Percentiles rank a stretch among this genome's conserved stretches.
Conservation (phyloP, 2,113 vertebrate species). For the Nothobranchius kuhntae region DNA sequence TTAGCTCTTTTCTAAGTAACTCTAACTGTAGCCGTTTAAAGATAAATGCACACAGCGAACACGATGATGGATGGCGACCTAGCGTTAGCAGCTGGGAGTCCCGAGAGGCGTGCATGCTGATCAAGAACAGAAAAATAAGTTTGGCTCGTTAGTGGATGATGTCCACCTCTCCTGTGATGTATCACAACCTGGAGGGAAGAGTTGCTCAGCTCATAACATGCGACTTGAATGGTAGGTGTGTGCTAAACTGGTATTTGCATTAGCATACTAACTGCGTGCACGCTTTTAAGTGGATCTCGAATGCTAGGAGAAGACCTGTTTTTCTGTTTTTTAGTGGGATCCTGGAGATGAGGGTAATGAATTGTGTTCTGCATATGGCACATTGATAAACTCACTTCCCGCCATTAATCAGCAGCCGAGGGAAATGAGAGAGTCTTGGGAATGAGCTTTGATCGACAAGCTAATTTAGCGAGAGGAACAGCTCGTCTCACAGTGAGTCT, state of each 20-base stretch:
- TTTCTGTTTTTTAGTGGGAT: slow-evolving; percentile 61
- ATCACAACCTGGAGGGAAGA: slow-evolving; percentile 53
- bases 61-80: slow-evolving; percentile 6
- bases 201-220: slow-evolving; percentile 43
- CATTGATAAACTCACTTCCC: slow-evolving; percentile 81
- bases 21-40: slow-evolving; percentile 1
- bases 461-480: slow-evolving; percentile 78
- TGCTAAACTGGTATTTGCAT: slow-evolving; percentile 80
- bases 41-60: slow-evolving; percentile 7
- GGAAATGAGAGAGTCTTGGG: slow-evolving; percentile 76
- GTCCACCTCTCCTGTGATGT: slow-evolving; percentile 52
- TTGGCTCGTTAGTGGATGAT: slow-evolving; percentile 54
- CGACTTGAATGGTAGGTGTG: slow-evolving; percentile 62
- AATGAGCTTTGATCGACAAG: slow-evolving; percentile 76
- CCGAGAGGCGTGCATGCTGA: slow-evolving; percentile 38
- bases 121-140: slow-evolving; percentile 38
- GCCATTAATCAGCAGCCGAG: slow-evolving; percentile 79
- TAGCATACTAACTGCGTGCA: slow-evolving; percentile 80
- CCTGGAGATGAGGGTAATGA: slow-evolving; percentile 80
- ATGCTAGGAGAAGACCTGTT: slow-evolving; percentile 66
- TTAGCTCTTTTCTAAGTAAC: background rate
- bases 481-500: slow-evolving; percentile 60
- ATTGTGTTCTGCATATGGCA: slow-evolving; percentile 78
- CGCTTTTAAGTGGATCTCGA: slow-evolving; percentile 68
- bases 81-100: slow-evolving; percentile 49